Evolutionary conservation across 2,888 invertebrate species (phyloP).

Genomic region (Drosophila melanosoma): DNA sequence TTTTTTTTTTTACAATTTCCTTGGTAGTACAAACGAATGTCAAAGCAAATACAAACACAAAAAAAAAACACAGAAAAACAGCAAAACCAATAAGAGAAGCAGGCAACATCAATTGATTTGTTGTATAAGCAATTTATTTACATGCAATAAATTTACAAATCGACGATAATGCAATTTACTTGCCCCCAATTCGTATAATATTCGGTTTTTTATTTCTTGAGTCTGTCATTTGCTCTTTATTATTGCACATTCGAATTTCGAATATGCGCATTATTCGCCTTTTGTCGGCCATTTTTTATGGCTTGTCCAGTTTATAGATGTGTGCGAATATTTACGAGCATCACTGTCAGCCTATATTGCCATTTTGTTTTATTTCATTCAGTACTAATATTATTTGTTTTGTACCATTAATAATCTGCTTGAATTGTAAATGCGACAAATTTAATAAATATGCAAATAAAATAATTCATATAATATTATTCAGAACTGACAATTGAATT

Average conservation of each 20-base stretch:
- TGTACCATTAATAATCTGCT: conserved; percentile 6
- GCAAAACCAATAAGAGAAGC: conserved; percentile 10
- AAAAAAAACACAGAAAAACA: conserved; percentile 7
- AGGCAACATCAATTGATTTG: conserved; percentile 66
- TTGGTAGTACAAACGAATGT: conserved; percentile 17
- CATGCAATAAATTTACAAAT: conserved; percentile 78
- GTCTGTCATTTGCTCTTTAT: conserved; percentile 40
- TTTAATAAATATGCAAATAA: conserved; percentile 28
- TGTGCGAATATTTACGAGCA: conserved; percentile 62
- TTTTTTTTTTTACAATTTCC: conserved; percentile 32
- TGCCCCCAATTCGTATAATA: conserved; percentile 35
- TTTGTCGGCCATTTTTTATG: conserved; percentile 46
- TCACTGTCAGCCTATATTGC: conserved; percentile 28
- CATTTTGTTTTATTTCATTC: conserved; percentile 15
- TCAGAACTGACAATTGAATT: not conserved
- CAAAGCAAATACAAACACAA: not conserved
- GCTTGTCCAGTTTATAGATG: conserved; percentile 51
- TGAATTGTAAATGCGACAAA: conserved; percentile 40
- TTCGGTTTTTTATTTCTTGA: conserved; percentile 24
- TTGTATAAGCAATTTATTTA: conserved; percentile 73
- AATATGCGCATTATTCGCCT: conserved; percentile 28
- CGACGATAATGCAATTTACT: conserved; percentile 78
- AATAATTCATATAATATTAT: conserved; percentile 9
- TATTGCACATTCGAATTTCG: conserved; percentile 59
- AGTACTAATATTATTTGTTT: conserved; percentile 20